Evolutionary conservation across 1,140 invertebrate species (phyloP).

Genomic region (Idris sp.): DNA sequence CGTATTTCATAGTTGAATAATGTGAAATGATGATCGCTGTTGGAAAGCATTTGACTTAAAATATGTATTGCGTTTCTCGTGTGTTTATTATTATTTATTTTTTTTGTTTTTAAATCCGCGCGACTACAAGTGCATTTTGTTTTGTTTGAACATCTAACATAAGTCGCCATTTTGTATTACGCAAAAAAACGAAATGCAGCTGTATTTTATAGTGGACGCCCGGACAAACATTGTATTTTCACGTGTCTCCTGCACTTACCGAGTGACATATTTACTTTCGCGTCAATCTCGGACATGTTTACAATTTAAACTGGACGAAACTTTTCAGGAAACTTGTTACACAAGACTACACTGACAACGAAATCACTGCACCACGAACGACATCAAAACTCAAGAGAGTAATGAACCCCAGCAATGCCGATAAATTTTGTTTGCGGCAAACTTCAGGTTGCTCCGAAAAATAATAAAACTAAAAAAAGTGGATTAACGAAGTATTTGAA

Average conservation of each 20-base stretch:
- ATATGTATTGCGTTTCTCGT: conserved; percentile 49
- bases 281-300: conserved; percentile 76
- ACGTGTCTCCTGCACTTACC: conserved; percentile 74
- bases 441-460: no score
- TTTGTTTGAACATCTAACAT: conserved; percentile 4
- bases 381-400: no score
- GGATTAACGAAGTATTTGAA: no score
- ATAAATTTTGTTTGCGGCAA: no score
- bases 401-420: no score
- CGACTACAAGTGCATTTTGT: conserved; percentile 21
- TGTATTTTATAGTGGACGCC: conserved; percentile 66
- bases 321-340: no score
- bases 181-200: conserved; percentile 60
- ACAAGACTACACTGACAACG: no score
- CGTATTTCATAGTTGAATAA: conserved; percentile 19
- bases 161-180: conserved; percentile 66
- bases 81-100: no score
- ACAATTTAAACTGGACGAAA: not conserved
- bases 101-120: conserved; percentile 25
- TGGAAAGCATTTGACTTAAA: conserved; percentile 11
- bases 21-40: conserved; percentile 5
- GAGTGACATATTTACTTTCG: conserved; percentile 78
- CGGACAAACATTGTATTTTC: conserved; percentile 50
- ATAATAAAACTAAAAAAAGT: no score
- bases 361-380: no score